Conservation (phyloP, 1,140 invertebrate genomes). For the Hyphantria cunea region DNA sequence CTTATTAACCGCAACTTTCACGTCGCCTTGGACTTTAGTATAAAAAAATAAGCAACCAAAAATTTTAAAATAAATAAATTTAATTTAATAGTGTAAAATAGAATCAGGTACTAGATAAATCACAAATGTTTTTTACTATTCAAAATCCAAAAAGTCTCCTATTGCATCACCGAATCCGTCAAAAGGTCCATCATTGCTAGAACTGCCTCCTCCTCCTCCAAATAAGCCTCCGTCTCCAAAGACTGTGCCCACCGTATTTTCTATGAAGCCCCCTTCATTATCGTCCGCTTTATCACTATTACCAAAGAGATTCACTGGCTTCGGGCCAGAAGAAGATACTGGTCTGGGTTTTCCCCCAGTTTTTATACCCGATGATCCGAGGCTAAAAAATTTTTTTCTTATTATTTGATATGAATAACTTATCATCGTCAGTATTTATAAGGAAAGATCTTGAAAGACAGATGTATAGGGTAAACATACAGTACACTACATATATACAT, state of each 20-base stretch:
- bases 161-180: conserved; percentile 63
- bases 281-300: conserved; percentile 50
- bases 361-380: conserved; percentile 68
- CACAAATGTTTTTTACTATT: conserved; percentile 9
- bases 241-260: conserved; percentile 18
- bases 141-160: conserved; percentile 57
- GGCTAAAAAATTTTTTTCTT: conserved; percentile 46
- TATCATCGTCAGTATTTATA: background rate
- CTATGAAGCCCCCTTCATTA: conserved; percentile 41
- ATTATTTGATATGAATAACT: background rate
- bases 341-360: conserved; percentile 73
- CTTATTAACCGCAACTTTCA: conserved; percentile 33
- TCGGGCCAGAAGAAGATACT: conserved; percentile 57
- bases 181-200: conserved; percentile 52
- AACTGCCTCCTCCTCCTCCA: conserved; percentile 37
- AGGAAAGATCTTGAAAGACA: too few relatives aligned
- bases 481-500: too few relatives aligned
- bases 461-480: too few relatives aligned
- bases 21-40: conserved; percentile 16
- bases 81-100: too few relatives aligned
- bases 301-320: conserved; percentile 62
- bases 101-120: background rate
- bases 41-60: background rate
- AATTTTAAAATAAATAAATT: background rate
- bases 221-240: conserved; percentile 39